Conservation (phyloP, 2,888 invertebrate species). For the Halictus ligatus region DNA sequence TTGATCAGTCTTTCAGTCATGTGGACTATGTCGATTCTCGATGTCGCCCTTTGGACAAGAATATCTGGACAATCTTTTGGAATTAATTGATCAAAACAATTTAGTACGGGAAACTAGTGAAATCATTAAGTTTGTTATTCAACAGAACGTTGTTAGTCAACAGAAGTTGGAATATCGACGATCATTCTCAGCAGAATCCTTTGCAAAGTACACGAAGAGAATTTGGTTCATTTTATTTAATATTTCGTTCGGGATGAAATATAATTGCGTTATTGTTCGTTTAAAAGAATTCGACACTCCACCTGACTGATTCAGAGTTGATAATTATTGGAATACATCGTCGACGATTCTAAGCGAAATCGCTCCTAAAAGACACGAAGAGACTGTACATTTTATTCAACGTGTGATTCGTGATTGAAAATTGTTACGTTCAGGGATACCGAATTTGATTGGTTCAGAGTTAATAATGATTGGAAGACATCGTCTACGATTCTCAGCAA, state of each 20-base stretch:
- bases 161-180: no score
- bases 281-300: no score
- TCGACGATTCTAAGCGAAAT: constrained; percentile 5
- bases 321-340: background rate
- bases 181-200: background rate
- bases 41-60: background rate
- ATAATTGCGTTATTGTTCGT: no score
- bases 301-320: no score
- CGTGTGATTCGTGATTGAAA: no score
- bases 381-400: no score
- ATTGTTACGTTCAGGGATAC: no score
- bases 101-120: background rate
- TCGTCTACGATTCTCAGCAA: background rate
- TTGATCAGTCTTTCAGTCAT: background rate
- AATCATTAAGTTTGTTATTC: background rate
- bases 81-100: background rate
- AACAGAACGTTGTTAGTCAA: no score
- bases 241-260: no score
- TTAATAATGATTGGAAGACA: background rate
- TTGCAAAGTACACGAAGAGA: background rate
- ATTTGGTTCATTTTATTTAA: background rate
- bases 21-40: background rate
- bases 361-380: background rate
- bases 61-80: background rate
- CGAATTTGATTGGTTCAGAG: no score